These are phyloP conservation scores for Andrena dorsata DNA, from an alignment of 2,888 invertebrate species.

Conservation along the genomic window DNA sequence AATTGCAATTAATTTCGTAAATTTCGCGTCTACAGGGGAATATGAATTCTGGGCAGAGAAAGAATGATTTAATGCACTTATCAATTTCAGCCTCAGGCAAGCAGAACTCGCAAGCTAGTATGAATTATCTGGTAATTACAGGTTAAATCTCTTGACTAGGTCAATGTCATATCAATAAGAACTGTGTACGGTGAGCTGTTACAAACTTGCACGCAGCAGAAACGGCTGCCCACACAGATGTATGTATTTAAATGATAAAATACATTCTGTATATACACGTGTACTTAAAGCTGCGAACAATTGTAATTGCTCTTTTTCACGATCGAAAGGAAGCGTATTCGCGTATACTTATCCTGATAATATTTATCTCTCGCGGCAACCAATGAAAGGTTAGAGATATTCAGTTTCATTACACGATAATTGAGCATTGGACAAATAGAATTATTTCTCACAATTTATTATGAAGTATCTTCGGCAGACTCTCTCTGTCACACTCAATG, in stretches of 20 bases:
- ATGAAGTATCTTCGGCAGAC: no score
- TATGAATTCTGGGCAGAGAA: no score
- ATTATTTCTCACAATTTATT: no score
- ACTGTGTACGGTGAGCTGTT: background rate
- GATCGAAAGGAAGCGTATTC: constrained; percentile 54
- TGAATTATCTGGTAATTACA: background rate
- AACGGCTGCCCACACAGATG: constrained; percentile 41
- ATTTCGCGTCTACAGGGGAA: no score
- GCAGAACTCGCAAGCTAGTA: background rate
- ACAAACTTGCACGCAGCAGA: background rate
- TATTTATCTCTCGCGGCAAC: no score
- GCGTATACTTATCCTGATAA: constrained; percentile 12
- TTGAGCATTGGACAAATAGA: no score
- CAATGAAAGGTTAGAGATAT: no score
- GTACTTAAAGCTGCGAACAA: constrained; percentile 38
- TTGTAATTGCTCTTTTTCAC: constrained; percentile 55
- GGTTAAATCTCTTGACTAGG: background rate
- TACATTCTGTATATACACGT: constrained; percentile 63
- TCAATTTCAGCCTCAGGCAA: no score
- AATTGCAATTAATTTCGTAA: no score
- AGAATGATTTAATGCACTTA: no score
- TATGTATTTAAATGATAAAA: constrained; percentile 63
- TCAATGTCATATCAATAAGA: background rate
- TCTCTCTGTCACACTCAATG: no score
- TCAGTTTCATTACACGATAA: no score